Base-by-base conservation (phyloP, 2,113 vertebrate species). In the Cathartes aura region DNA sequence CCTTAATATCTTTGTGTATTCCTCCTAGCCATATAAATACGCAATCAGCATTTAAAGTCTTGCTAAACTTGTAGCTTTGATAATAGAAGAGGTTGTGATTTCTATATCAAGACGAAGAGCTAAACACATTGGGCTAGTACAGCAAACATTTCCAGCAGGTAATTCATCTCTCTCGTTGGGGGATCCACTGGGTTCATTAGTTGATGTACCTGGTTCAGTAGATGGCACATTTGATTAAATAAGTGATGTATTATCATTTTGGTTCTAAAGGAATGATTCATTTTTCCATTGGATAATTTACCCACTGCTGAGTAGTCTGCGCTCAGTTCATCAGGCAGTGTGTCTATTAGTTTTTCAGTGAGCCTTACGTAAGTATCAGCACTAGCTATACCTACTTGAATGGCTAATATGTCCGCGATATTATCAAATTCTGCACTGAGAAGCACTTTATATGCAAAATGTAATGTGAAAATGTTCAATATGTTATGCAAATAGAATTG, bases 191-290 rank as follows among this genome's bases (percentile, higher is more conserved):
- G 67, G 73, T 85, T 95, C 97, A 36, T 78, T 95, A 86, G 66
- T 43, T 30, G 43, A 91, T 91, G 76, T 78, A 48, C 40, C 76
- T 95, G 83, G 76, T 71, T 97, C 96, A 93, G 79, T 76, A 85
- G 82, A 68, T 85, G 78, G 90, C 76, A 53, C 32, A 29, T 93
- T 88, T 56, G 82, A 93, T 91, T 86, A 90, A 93, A 80, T 90
- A 91, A 81, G 42, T 20, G 79, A 79, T 72, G 36, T 67, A 32
- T 83, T 75, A 63, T 74, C 45, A 13, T 72, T 82, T 89, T n/a
- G 59, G 56, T 72, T 90, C 64, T 60, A 66, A 90, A 96, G 20
- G 66, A 79, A 55, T 19, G 42, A 42, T 58, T 36, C 29, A 2
- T 80, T 84, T 80, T 32, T 21, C 23, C 38, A 2, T 7, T 19